phyloP scores from a whole-genome alignment of 2,113 vertebrate species.

The Synchiropus splendidus region DNA sequence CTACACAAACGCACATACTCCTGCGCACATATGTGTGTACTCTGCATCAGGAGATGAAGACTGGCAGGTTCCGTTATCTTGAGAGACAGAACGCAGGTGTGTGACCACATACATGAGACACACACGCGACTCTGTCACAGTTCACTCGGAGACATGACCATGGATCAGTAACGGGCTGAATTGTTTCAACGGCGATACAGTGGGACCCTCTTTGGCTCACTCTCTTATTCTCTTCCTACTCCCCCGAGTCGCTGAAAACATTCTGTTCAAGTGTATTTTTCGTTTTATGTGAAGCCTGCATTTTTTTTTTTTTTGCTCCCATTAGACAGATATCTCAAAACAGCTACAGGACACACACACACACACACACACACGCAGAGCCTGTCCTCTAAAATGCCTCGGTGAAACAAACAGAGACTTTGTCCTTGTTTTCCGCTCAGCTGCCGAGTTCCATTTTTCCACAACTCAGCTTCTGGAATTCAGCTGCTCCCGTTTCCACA shows the following conservation, averaged over 20 bases:
- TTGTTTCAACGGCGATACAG: too few species aligned
- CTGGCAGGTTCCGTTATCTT: constrained; percentile 17
- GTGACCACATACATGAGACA: neutral
- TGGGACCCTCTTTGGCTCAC: too few species aligned
- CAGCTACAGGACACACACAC: constrained; percentile 4
- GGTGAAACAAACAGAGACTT: constrained; percentile 30
- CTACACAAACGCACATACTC: neutral
- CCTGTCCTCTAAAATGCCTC: constrained; percentile 40
- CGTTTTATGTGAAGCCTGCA: too few species aligned
- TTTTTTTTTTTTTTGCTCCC: too few species aligned
- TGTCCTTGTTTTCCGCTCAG: constrained; percentile 33
- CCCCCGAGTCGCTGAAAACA: too few species aligned
- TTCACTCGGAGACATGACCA: too few species aligned
- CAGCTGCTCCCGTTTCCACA: constrained; percentile 19
- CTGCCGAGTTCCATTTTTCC: neutral
- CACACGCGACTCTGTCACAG: too few species aligned
- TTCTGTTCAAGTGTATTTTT: too few species aligned
- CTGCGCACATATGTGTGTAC: neutral
- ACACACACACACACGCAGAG: constrained; percentile 14
- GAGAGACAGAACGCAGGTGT: constrained; percentile 40
- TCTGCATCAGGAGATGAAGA: constrained; percentile 12
- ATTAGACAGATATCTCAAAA: too few species aligned
- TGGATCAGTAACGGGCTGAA: too few species aligned
- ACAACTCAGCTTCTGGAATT: too few species aligned
- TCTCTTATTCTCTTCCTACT: too few species aligned